Percentiles rank a stretch among this genome's conserved stretches.
phyloP scores from a whole-genome alignment of 1,140 invertebrate species.

The Helicoverpa armigera region DNA sequence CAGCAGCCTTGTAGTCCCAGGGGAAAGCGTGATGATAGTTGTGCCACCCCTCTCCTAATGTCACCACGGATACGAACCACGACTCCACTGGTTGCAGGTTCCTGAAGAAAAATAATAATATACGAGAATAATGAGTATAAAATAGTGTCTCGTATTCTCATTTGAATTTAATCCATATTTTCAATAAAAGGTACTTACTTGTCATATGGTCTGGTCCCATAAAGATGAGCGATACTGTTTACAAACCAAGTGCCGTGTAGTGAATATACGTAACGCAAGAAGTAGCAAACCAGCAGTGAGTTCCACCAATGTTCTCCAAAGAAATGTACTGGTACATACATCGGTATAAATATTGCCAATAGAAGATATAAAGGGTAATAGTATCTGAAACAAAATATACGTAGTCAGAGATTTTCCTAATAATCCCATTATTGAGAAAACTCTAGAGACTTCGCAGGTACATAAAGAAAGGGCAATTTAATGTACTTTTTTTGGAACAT shows the following conservation, averaged over 20 bases:
- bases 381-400: constrained; percentile 85
- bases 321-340: constrained; percentile 85
- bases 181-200: constrained; percentile 56
- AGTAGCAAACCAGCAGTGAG: not conserved
- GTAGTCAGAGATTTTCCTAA: too few species aligned
- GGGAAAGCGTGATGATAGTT: constrained; percentile 95
- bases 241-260: constrained; percentile 1
- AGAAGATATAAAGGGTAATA: constrained; percentile 90
- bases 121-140: not conserved
- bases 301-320: constrained; percentile 5
- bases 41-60: constrained; percentile 91
- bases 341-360: constrained; percentile 91
- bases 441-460: too few species aligned
- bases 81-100: constrained; percentile 87
- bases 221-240: constrained; percentile 4
- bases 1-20: constrained; percentile 90
- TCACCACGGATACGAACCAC: constrained; percentile 85
- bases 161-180: too few species aligned
- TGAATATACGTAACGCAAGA: not conserved
- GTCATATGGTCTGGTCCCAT: constrained; percentile 8
- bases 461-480: constrained; percentile 51
- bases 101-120: constrained; percentile 56
- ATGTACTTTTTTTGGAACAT: constrained; percentile 90
- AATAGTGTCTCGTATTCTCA: too few species aligned
- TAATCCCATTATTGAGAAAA: too few species aligned